phyloP scores from a whole-genome alignment of 2,113 vertebrate species.

The Polyodon spathula region DNA sequence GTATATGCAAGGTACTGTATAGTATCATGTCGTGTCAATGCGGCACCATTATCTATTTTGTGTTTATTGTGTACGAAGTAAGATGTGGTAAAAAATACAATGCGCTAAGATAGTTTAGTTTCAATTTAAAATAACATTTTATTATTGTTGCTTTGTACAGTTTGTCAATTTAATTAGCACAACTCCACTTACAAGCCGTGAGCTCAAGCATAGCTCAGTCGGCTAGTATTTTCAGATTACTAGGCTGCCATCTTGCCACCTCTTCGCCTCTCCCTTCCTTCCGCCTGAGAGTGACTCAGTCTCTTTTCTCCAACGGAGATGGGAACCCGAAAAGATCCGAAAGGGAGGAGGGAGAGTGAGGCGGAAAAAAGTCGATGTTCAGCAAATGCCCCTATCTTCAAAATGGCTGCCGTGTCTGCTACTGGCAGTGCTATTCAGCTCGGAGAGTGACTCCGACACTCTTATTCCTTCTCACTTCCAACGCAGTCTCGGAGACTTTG shows the following conservation, averaged over 20 bases:
- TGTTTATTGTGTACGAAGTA: too few species aligned
- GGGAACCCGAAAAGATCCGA: constrained; percentile 36
- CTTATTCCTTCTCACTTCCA: constrained; percentile 38
- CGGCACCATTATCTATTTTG: too few species aligned
- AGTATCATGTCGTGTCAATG: too few species aligned
- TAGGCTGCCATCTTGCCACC: constrained; percentile 5
- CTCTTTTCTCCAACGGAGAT: neutral
- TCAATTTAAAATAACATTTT: too few species aligned
- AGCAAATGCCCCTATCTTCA: constrained; percentile 45
- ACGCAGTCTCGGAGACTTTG: constrained; percentile 31
- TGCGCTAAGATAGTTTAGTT: too few species aligned
- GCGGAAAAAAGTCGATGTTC: constrained; percentile 50
- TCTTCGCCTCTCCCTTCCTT: constrained; percentile 2
- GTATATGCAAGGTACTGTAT: too few species aligned
- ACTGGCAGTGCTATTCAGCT: constrained; percentile 51
- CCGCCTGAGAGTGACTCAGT: constrained; percentile 7
- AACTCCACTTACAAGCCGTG: too few species aligned
- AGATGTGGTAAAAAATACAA: too few species aligned
- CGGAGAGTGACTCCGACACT: constrained; percentile 48
- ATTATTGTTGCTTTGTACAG: too few species aligned
- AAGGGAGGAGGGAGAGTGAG: constrained; percentile 15
- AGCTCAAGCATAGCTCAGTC: too few species aligned
- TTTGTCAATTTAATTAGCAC: neutral
- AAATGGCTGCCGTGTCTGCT: constrained; percentile 61
- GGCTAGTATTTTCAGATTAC: neutral